Evolutionary conservation across 2,113 vertebrate genomes (phyloP), one percentile per base, ranked within the genome.

Genomic region (Chamaea fasciata): DNA sequence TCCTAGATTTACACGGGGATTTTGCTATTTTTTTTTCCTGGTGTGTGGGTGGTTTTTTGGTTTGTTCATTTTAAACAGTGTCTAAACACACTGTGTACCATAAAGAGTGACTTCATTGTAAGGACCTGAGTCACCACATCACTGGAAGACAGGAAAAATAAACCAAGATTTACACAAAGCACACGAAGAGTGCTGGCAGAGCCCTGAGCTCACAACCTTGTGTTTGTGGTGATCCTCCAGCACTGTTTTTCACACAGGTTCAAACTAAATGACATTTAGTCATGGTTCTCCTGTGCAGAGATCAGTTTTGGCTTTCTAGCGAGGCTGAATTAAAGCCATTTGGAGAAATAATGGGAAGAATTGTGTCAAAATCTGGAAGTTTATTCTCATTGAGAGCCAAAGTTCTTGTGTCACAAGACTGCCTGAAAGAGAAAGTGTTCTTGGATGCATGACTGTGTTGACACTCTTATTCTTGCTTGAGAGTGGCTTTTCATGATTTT

Each of bases 391-490:
- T 77, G 75, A 93, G 74, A 95, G 96, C 92, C 92, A 95, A 83
- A 88, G 52, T 49, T 86, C 79, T 94, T 59, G 55, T 94, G 90
- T 86, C 93, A 95, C 94, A 93, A 93, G 93, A 80, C 71, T 50
- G 79, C 33, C 82, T 94, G 92, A 95, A 94, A 95, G 63, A 62
- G 49, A 94, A 94, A 87, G 79, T 86, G 93, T 93, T 88, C 93
- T 95, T 92, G 87, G 95, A 95, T 90, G 92, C 93, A 90, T 92
- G 94, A 86, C 82, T 88, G 42, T 92, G 78, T 77, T 92, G 94
- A 95, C 90, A 93, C 71, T 85, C 70, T 93, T 88, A 78, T 97
- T 95, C 92, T 93, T 94, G 47, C 56, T 80, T 74, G 42, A 93
- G 76, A 96, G 79, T 74, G 19, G 67, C 85, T 96, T 96, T 94